Conservation (phyloP, 2,113 vertebrate species). For the Tyto alba region DNA sequence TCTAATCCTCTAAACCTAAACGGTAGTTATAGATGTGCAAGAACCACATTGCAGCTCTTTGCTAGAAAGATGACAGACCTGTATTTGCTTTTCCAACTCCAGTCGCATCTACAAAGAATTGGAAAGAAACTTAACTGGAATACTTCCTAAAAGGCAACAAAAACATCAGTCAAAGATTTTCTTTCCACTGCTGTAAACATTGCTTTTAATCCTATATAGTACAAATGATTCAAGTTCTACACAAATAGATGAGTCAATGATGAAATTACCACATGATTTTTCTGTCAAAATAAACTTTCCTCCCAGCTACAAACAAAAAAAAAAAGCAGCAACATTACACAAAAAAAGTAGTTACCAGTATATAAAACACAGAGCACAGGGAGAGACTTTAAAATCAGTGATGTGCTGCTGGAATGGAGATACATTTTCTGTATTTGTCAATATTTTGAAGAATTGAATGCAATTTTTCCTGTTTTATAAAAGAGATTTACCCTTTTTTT, state of each 20-base stretch:
- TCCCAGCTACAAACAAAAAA: not conserved
- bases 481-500: not conserved
- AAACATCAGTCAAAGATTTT: not conserved
- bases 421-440: not conserved
- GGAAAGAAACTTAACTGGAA: not conserved
- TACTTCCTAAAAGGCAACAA: not conserved
- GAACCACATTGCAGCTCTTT: not conserved
- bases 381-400: not conserved
- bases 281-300: constrained; percentile 13
- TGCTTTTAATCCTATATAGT: not conserved
- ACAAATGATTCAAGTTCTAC: not conserved
- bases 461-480: not conserved
- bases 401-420: not conserved
- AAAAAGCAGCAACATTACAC: not conserved
- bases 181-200: not conserved
- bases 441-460: not conserved
- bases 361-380: not conserved
- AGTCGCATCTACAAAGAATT: not conserved
- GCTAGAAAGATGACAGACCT: not conserved
- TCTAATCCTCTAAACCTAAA: not conserved
- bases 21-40: not conserved
- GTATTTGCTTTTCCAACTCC: not conserved
- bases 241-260: not conserved
- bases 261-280: not conserved
- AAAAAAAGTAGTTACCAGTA: not conserved